Evolutionary conservation across 2,888 invertebrate species (phyloP).

Genomic region (Steinernema carpocapsae): DNA sequence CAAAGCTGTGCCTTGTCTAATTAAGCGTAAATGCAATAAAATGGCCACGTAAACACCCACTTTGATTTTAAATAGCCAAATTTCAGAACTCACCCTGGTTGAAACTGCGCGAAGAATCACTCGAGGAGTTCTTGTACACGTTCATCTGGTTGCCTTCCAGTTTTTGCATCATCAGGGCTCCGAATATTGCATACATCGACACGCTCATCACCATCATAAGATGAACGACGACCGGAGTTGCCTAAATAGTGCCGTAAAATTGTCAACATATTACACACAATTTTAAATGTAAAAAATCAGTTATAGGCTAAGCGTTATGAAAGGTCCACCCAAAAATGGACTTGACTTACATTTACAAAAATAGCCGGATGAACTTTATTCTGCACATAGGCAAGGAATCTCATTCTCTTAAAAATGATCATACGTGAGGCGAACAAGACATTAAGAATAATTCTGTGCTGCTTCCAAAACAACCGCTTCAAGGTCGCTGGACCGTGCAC

Average conservation of each 20-base stretch:
- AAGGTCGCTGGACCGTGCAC: not conserved
- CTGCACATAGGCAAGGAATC: conserved; percentile 6
- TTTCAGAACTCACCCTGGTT: not conserved
- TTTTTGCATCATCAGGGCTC: conserved; percentile 39
- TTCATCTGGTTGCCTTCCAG: conserved; percentile 19
- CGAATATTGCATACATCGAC: conserved; percentile 41
- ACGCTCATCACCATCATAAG: conserved; percentile 44
- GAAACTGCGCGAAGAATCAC: not conserved
- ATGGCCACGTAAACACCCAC: no score
- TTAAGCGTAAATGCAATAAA: no score
- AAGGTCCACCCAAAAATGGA: no score
- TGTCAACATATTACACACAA: not conserved
- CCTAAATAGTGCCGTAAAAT: conserved; percentile 35
- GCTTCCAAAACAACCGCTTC: conserved; percentile 1
- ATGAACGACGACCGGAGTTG: conserved; percentile 42
- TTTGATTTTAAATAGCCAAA: no score
- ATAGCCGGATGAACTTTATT: conserved; percentile 8
- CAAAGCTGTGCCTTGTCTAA: no score
- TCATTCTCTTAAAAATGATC: conserved; percentile 10
- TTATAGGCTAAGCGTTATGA: no score
- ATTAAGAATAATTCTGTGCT: not conserved
- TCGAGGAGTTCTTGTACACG: not conserved
- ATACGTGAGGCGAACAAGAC: not conserved
- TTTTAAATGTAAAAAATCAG: not conserved
- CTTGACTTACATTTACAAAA: not conserved